phyloP scores from a whole-genome alignment of 2,113 vertebrate species.

The Diphyllodes magnificus region DNA sequence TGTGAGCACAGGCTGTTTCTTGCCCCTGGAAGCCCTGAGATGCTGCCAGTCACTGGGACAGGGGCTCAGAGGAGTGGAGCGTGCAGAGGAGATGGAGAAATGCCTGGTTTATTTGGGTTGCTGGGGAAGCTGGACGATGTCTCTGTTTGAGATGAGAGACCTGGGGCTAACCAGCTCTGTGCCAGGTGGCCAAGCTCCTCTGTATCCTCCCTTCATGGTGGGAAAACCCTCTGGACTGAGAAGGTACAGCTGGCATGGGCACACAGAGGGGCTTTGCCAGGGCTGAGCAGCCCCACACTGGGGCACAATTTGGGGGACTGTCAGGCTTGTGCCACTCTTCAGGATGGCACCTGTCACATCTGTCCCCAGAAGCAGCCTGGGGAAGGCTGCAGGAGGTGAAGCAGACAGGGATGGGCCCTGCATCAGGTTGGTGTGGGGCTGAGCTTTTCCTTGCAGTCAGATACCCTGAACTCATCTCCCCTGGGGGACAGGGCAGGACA shows the following conservation, averaged over 20 bases:
- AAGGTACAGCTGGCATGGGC: not conserved
- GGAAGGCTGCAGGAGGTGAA: not conserved
- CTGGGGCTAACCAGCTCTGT: not conserved
- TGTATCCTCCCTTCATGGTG: not conserved
- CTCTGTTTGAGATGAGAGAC: not conserved
- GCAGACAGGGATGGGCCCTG: not conserved
- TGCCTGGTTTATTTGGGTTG: not conserved
- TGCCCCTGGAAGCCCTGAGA: not conserved
- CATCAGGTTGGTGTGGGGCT: not conserved
- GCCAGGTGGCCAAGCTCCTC: not conserved
- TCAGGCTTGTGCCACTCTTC: not conserved
- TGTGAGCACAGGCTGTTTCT: conserved; percentile 6
- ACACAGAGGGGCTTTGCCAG: not conserved
- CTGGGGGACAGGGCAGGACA: not conserved
- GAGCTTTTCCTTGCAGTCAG: not conserved
- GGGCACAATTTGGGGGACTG: not conserved
- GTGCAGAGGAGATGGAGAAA: not conserved
- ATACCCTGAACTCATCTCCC: not conserved
- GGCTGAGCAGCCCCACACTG: not conserved
- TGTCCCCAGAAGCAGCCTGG: not conserved
- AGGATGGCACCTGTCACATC: not conserved
- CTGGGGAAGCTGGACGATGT: not conserved
- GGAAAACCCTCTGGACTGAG: not conserved
- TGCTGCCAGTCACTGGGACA: not conserved
- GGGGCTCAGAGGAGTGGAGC: not conserved